Evolutionary conservation across 2,797 vertebrate species (phyloP).

Genomic region (Synanceia verrucosa): DNA sequence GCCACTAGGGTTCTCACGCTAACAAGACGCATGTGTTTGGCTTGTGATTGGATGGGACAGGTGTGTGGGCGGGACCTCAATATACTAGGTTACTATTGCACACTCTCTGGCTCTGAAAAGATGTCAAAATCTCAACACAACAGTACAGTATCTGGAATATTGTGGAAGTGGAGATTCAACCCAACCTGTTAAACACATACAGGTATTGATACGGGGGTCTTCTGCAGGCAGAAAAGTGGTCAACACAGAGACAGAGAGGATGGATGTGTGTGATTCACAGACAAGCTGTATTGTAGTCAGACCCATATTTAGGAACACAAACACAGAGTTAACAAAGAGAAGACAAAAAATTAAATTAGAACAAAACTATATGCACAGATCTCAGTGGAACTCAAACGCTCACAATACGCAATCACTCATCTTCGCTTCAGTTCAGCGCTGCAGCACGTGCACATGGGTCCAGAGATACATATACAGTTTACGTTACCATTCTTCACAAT

Average conservation of each 20-base stretch:
- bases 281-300: constrained; percentile 22
- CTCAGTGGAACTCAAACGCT: constrained; percentile 10
- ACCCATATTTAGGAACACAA: constrained; percentile 23
- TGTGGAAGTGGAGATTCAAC: constrained; percentile 25
- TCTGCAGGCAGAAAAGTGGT: constrained; percentile 59
- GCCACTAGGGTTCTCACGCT: background rate
- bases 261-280: constrained; percentile 42
- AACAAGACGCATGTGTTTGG: background rate
- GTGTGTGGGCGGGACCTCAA: background rate
- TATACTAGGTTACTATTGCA: background rate
- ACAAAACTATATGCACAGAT: background rate
- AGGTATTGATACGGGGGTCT: constrained; percentile 62
- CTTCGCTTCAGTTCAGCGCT: constrained; percentile 7
- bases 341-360: too few relatives aligned
- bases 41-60: background rate
- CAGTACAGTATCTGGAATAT: background rate
- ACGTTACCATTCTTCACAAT: constrained; percentile 4
- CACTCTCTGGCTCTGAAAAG: background rate
- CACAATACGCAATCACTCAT: constrained; percentile 1
- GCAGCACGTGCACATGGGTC: constrained; percentile 10
- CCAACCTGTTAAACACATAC: too few relatives aligned
- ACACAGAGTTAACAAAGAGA: too few relatives aligned
- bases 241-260: constrained; percentile 60
- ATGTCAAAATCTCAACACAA: too few relatives aligned
- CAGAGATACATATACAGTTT: constrained; percentile 4